Evolutionary conservation across 2,113 vertebrate genomes (phyloP), one percentile per base, ranked within the genome.

Genomic region (Rhinolophus ferrumequinum): DNA sequence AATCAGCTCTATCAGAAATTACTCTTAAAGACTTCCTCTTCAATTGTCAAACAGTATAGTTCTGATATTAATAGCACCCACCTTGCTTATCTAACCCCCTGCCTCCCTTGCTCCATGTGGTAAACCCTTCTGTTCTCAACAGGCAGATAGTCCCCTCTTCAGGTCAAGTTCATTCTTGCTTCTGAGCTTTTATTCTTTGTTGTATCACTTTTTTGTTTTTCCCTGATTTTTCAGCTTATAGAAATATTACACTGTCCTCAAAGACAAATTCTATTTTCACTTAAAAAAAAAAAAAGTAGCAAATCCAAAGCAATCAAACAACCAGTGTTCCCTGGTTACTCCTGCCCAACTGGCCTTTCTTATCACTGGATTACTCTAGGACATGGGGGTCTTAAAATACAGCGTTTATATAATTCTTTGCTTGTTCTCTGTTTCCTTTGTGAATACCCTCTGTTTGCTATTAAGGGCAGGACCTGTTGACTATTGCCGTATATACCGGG

Each of bases 181-280:
- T 87, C 56, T 86, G 72, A 47, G 11, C n/a, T 90, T 90, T 79
- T 47, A 38, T 69, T 94, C 15, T 90, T 81, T 93, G n/a, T 15
- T 52, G 0, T 77, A 3, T 4, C 15, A 50, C 24, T 66, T 6
- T 84, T 77, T 70, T 47, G 33, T 85, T 82, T 8, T 24, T 5
- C 16, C 30, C 28, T 73, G 19, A 58, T 67, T 52, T 80, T 66
- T 93, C 58, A 88, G 38, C 58, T 67, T 28, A 41, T 22, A 58
- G 28, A 88, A 50, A 77, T 58, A 56, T 88, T 70, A 50, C 11
- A 80, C 8, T 67, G 87, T 86, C 22, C 60, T 82, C 47, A 67
- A 94, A 80, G 85, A n/a, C 18, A 44, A 50, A 67, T 60, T 87
- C 12, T 77, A 44, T 93, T 90, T 77, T 94, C 38, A 75, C 8